Evolutionary conservation across 2,888 invertebrate species (phyloP), one percentile per base, ranked within the genome.

Genomic region (Drosophila mettleri): DNA sequence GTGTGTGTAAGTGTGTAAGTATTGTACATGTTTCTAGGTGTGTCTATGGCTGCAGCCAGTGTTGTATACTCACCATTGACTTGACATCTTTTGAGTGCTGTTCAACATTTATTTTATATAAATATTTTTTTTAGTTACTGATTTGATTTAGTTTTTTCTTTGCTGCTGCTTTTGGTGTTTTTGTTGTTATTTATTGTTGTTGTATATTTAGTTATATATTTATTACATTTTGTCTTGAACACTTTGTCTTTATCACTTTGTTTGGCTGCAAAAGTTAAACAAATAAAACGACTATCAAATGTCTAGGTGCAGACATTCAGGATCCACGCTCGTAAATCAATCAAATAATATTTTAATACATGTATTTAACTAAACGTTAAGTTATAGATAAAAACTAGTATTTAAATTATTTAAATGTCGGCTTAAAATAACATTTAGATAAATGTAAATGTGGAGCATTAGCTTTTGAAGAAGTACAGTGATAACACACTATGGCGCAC

Each of bases 201-300:
- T 85, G 64, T 76, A 69, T 71, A 70, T 39, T 57, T 69, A 51
- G 43, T 57, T 67, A 55, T 58, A 65, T 75, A 87, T 64, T 72
- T 87, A 82, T 84, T 77, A 85, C 76, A 85, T 87, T 83, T 85
- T 79, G 63, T 76, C 86, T 81, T 83, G 83, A 83, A 83, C 83
- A 83, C 83, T 85, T 87, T 87, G 87, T 85, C 83, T 83, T 87
- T 83, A 83, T 83, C 83, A 83, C 83, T 83, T 81, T 71, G 70
- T 73, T 78, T 81, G 82, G 79, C 82, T 83, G 79, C 82, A 87
- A 81, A 55, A 34, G 41, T 38, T 58, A n/a, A n/a, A n/a, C 48
- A 68, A 22, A 72, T 65, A 38, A 78, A 69, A 66, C 69, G 70
- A 69, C 69, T 72, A 69, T 72, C 72, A 78, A 81, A 80, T 74